Evolutionary conservation across 1,140 invertebrate genomes (phyloP).

Genomic region (Apis florea): DNA sequence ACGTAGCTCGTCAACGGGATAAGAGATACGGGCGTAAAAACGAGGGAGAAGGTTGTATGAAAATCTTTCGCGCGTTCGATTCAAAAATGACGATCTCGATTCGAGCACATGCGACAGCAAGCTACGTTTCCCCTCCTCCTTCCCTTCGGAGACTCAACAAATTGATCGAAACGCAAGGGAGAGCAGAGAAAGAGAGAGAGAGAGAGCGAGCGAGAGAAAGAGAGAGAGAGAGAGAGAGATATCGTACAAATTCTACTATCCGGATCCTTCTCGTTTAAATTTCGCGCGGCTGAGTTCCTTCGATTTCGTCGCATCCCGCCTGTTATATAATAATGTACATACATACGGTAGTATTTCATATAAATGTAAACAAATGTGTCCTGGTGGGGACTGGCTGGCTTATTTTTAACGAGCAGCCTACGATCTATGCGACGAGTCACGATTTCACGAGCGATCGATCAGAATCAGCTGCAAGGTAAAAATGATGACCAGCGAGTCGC

Average conservation of each 20-base stretch:
- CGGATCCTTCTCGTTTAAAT: not conserved
- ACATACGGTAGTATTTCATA: conserved; percentile 35
- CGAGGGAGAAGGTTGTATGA: not conserved
- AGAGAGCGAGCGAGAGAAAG: no score
- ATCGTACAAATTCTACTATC: not conserved
- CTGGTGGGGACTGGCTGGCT: not conserved
- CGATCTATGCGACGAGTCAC: not conserved
- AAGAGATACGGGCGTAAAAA: not conserved
- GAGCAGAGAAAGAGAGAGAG: not conserved
- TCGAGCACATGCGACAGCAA: not conserved
- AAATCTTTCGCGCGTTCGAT: not conserved
- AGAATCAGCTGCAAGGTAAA: not conserved
- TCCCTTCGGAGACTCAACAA: not conserved
- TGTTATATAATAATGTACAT: conserved; percentile 35
- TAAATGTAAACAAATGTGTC: conserved; percentile 40
- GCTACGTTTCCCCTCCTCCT: not conserved
- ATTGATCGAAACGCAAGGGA: not conserved
- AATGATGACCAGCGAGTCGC: conserved; percentile 21
- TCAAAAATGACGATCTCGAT: not conserved
- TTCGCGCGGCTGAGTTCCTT: not conserved
- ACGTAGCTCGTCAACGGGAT: not conserved
- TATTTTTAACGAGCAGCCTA: not conserved
- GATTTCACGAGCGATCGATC: not conserved
- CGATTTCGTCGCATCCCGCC: conserved; percentile 22
- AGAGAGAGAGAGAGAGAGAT: no score